A percentile compares a stretch with the other conserved stretches of the same genome.
phyloP scores from a whole-genome alignment of 2,113 vertebrate species.

The Jaculus jaculus region DNA sequence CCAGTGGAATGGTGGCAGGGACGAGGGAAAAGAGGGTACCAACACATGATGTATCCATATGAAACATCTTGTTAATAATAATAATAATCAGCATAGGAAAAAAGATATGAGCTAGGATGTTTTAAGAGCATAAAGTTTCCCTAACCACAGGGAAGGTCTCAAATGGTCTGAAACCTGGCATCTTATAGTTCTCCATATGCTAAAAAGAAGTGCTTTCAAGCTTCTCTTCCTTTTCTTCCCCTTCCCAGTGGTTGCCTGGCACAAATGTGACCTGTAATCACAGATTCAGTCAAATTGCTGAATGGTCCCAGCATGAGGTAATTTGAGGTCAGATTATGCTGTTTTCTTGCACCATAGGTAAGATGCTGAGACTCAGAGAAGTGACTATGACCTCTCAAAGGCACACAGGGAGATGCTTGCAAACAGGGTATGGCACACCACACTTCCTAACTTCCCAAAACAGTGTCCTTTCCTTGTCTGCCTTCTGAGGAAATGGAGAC shows the following conservation, averaged over 20 bases:
- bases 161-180: neutral
- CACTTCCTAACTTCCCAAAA: neutral
- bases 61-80: no score
- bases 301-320: neutral
- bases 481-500: neutral
- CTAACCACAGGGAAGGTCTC: neutral
- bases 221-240: neutral
- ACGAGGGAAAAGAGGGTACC: no score
- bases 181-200: neutral
- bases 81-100: no score
- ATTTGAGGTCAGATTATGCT: neutral
- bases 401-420: neutral
- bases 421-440: neutral
- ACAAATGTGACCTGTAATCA: neutral
- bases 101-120: neutral
- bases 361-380: neutral
- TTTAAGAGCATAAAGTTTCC: constrained; percentile 18
- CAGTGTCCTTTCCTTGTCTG: neutral
- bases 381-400: neutral
- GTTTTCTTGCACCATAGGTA: neutral
- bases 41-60: no score
- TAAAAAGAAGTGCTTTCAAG: neutral
- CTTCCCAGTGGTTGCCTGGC: neutral
- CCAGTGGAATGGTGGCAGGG: no score
- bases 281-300: neutral